A percentile compares a stretch with the other conserved stretches of the same genome.
Evolutionary conservation across 2,113 vertebrate genomes (phyloP).

Genomic region (Rhabdomys dilectus): DNA sequence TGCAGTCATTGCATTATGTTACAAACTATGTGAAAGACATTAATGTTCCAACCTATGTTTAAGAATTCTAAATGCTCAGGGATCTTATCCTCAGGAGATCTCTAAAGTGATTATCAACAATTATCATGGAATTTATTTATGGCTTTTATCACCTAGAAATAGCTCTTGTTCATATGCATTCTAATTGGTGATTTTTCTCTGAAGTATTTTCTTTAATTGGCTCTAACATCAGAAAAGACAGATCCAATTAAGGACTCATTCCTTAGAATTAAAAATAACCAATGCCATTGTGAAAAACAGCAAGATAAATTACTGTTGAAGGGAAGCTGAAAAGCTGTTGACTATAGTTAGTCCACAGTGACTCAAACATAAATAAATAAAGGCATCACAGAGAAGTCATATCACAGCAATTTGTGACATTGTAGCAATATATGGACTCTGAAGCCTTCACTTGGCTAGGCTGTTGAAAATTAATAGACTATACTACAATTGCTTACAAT

Average conservation of each 20-base stretch:
- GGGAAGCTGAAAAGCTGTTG: not conserved
- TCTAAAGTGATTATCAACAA: slow-evolving; percentile 64
- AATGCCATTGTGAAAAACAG: slow-evolving; percentile 11
- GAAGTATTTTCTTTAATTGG: slow-evolving; percentile 64
- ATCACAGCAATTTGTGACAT: not conserved
- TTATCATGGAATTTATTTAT: slow-evolving; percentile 63
- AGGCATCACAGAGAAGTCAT: not conserved
- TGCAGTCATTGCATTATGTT: slow-evolving; percentile 50
- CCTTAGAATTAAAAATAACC: slow-evolving; percentile 57
- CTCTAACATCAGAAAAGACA: slow-evolving; percentile 54
- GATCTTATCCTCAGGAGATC: slow-evolving; percentile 17
- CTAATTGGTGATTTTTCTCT: slow-evolving; percentile 58
- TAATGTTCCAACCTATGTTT: not conserved
- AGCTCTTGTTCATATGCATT: slow-evolving; percentile 7
- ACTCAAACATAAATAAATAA: not conserved
- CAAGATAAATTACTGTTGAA: slow-evolving; percentile 45
- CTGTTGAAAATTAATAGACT: not conserved
- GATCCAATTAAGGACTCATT: slow-evolving; percentile 57
- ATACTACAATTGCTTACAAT: not conserved
- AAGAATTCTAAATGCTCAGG: slow-evolving; percentile 29
- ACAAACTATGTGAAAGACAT: slow-evolving; percentile 47
- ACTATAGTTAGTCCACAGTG: not conserved
- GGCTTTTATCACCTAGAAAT: slow-evolving; percentile 42
- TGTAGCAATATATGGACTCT: not conserved
- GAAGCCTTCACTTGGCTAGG: not conserved